Evolutionary conservation across 2,888 invertebrate genomes (phyloP).

Genomic region (Drosophila eohydei): DNA sequence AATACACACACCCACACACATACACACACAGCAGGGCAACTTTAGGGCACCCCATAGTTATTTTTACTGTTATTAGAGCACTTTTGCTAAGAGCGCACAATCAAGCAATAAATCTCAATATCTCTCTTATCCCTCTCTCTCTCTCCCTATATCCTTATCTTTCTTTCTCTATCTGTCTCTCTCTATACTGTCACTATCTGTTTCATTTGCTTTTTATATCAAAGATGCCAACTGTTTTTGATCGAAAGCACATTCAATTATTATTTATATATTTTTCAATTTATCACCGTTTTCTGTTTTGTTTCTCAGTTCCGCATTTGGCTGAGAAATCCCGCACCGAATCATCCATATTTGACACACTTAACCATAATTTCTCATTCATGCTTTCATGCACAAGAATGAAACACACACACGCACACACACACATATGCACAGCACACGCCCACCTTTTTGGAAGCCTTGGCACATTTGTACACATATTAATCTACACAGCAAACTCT

Average conservation of each 20-base stretch:
- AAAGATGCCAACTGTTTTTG: slow-evolving; percentile 3
- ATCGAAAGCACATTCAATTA: slow-evolving; percentile 14
- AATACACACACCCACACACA: slow-evolving; percentile 21
- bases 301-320: slow-evolving; percentile 61
- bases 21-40: slow-evolving; percentile 45
- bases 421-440: slow-evolving; percentile 13
- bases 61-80: slow-evolving; percentile 64
- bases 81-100: slow-evolving; percentile 71
- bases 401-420: slow-evolving; percentile 22
- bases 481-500: slow-evolving; percentile 57
- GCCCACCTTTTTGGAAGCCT: slow-evolving; percentile 30
- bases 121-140: slow-evolving; percentile 15
- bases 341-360: slow-evolving; percentile 30
- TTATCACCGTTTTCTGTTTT: slow-evolving; percentile 29
- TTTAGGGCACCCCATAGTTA: slow-evolving; percentile 59
- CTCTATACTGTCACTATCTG: slow-evolving; percentile 25
- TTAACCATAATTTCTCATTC: slow-evolving; percentile 52
- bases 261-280: slow-evolving; percentile 22
- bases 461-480: slow-evolving; percentile 54
- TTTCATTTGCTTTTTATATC: slow-evolving; percentile 45
- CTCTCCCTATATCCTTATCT: slow-evolving; percentile 11
- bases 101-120: slow-evolving; percentile 46
- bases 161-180: slow-evolving; percentile 14
- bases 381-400: slow-evolving; percentile 63
- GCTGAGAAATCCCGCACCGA: slow-evolving; percentile 52